phyloP scores from a whole-genome alignment of 2,113 vertebrate species.

The Aspiorhynchus laticeps region DNA sequence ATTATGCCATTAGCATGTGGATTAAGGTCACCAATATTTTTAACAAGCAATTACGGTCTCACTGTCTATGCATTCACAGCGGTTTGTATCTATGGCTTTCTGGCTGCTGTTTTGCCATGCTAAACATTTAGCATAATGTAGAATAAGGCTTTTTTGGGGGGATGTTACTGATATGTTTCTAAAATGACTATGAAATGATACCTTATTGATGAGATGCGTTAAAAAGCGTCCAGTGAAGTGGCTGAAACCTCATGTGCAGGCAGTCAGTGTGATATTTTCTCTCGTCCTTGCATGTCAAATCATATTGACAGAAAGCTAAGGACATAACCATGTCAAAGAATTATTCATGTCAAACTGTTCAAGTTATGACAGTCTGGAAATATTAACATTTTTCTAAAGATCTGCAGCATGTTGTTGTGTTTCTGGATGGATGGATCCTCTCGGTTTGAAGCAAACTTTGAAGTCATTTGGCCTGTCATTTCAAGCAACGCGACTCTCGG shows the following conservation, averaged over 20 bases:
- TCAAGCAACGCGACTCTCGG: conserved; percentile 59
- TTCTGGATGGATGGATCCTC: conserved; percentile 31
- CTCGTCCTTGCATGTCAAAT: conserved; percentile 28
- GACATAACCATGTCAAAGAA: conserved; percentile 27
- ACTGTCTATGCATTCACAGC: conserved; percentile 69
- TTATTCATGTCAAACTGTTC: conserved; percentile 14
- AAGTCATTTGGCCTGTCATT: conserved; percentile 73
- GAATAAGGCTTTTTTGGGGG: not conserved
- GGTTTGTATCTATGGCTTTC: conserved; percentile 63
- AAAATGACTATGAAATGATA: not conserved
- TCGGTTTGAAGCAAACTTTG: conserved; percentile 60
- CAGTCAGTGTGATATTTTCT: conserved; percentile 25
- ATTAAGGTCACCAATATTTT: conserved; percentile 75
- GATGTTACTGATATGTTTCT: not conserved
- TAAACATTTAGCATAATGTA: conserved; percentile 46
- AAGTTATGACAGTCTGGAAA: conserved; percentile 23
- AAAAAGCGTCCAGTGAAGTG: not conserved
- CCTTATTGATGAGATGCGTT: not conserved
- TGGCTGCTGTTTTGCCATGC: conserved; percentile 58
- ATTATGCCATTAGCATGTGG: conserved; percentile 78
- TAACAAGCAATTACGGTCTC: conserved; percentile 71
- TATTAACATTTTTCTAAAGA: conserved; percentile 17
- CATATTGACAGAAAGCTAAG: conserved; percentile 40
- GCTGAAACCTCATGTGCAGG: not conserved
- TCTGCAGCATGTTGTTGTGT: conserved; percentile 20